Evolutionary conservation across 2,113 vertebrate species (phyloP), one percentile per base, ranked within the genome.

Genomic region (Catharus fuscescens): DNA sequence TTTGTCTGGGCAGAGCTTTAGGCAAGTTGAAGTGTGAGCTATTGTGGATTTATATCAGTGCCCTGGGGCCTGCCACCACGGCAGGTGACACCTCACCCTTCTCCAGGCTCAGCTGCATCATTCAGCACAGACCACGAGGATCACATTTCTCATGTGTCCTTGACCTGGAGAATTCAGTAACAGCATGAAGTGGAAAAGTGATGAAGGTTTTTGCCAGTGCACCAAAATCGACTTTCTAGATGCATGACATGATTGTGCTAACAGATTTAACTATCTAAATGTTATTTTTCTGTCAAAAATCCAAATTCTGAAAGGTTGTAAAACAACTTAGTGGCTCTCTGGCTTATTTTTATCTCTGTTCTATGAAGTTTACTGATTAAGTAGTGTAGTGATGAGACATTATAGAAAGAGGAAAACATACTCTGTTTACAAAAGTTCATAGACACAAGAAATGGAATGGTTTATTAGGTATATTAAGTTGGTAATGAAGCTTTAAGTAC

Each of bases 191-290:
- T 16, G 6, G 20, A 34, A 20, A 54, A 59, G 45, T n/a, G 25
- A 45, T 45, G 31, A 50, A 61, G 20, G 4, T 25, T 82, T 87
- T 79, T 83, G 12, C 44, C 42, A 24, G 12, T 78, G 15, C 57
- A 66, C 24, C 23, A 70, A 73, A 57, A 38, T 47, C 0, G 2
- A 8, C 9, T 85, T 74, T 66, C 29, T 88, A 67, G 77, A 71
- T 16, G 8, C 6, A 18, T 59, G 66, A 34, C 18, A 9, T 0
- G 0, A 66, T 70, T 6, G 7, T 78, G 23, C 36, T 50, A 17
- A 50, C 25, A 59, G 26, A 38, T 45, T 77, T 69, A 34, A 59
- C 16, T 45, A 36, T 18, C 12, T 61, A 31, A 61, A 72, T 42
- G 6, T 13, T 47, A 18, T 36, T 80, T 95, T 80, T 57, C 31